phyloP scores from a whole-genome alignment of 2,888 invertebrate species.

The Girardia tigrina region DNA sequence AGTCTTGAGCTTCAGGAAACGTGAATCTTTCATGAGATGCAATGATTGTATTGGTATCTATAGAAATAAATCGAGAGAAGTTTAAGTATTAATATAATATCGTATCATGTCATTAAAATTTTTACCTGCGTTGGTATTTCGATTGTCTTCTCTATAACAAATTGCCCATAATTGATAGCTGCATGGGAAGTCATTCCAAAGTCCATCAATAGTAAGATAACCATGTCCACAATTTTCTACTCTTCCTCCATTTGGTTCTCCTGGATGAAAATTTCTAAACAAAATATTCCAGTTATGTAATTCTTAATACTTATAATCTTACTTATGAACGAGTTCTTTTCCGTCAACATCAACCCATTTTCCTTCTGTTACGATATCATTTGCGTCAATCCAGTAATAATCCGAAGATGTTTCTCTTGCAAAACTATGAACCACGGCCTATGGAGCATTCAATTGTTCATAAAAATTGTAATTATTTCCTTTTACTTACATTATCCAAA shows the following conservation, averaged over 20 bases:
- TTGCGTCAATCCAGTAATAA: neutral
- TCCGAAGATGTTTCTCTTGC: slow-evolving; percentile 3
- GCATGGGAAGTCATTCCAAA: neutral
- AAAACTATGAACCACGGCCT: slow-evolving; percentile 8
- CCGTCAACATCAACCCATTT: neutral
- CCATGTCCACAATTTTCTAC: neutral
- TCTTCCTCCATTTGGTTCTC: neutral
- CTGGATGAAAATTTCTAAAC: neutral
- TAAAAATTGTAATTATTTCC: too few relatives aligned
- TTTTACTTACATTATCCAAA: neutral
- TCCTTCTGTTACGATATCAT: slow-evolving; percentile 10
- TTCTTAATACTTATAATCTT: neutral
- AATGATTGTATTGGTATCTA: neutral
- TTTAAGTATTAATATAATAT: too few relatives aligned
- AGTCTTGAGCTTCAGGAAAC: neutral
- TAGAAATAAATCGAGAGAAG: neutral
- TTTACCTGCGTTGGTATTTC: too few relatives aligned
- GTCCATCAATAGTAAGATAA: neutral
- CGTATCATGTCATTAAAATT: too few relatives aligned
- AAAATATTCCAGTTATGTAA: neutral
- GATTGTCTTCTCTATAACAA: neutral
- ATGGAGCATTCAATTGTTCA: too few relatives aligned
- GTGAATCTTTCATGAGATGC: slow-evolving; percentile 4
- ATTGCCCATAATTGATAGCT: neutral
- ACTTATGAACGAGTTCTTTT: neutral